Evolutionary conservation across 2,113 vertebrate species (phyloP).

Genomic region (Cheirogaleus medius): DNA sequence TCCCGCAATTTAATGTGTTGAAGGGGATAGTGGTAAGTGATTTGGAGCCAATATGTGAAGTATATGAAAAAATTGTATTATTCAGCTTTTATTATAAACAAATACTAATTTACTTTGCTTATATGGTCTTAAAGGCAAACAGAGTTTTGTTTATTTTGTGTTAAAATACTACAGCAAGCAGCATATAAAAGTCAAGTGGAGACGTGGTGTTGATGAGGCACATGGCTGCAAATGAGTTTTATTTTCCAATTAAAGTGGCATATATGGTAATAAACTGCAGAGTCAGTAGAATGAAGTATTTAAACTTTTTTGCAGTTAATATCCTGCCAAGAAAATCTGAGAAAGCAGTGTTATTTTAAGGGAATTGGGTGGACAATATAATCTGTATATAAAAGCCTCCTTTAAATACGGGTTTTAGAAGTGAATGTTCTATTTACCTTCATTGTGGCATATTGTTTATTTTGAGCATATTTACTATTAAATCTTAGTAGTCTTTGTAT

Average conservation of each 20-base stretch:
- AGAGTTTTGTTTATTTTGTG: conserved; percentile 34
- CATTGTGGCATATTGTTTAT: neutral
- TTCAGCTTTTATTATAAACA: neutral
- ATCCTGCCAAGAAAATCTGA: conserved; percentile 25
- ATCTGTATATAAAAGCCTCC: neutral
- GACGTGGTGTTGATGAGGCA: neutral
- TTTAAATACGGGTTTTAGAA: neutral
- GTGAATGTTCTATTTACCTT: neutral
- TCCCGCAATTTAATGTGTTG: neutral
- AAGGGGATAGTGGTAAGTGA: neutral
- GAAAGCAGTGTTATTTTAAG: neutral
- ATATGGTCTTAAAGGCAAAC: neutral
- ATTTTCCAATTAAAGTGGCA: neutral
- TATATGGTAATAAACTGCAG: neutral
- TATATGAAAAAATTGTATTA: conserved; percentile 14
- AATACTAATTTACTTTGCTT: neutral
- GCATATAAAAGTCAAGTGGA: neutral
- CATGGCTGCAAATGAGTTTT: neutral
- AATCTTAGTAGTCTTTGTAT: neutral
- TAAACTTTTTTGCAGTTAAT: neutral
- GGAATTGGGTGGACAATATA: neutral
- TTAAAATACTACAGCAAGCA: neutral
- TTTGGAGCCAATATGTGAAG: neutral
- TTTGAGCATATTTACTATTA: neutral
- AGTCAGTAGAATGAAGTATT: neutral